phyloP scores from a whole-genome alignment of 2,888 invertebrate species.

The Calameuta idolon region DNA sequence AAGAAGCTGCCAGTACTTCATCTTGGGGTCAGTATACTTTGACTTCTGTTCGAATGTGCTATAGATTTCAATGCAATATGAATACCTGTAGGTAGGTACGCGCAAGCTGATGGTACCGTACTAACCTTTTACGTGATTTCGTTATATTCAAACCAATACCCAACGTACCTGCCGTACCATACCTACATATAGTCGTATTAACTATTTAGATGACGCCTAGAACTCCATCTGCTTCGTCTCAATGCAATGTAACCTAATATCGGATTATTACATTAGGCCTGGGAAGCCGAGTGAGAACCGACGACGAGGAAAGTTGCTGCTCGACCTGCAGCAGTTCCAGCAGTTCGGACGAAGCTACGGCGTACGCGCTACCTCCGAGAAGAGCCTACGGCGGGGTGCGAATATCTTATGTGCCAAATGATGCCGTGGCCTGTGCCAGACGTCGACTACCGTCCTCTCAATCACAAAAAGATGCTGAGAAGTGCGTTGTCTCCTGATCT shows the following conservation, averaged over 20 bases:
- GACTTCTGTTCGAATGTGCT: background rate
- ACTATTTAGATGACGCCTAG: background rate
- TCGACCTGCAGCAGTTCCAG: constrained; percentile 88
- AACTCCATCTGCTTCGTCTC: background rate
- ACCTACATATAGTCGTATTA: background rate
- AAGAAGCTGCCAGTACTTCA: constrained; percentile 67
- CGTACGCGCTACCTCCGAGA: constrained; percentile 86
- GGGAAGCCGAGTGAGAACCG: constrained; percentile 64
- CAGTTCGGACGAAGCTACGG: constrained; percentile 88
- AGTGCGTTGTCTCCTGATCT: constrained; percentile 88
- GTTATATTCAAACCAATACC: background rate
- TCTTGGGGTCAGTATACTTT: constrained; percentile 50
- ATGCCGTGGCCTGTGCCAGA: constrained; percentile 86
- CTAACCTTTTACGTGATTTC: background rate
- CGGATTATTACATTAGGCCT: constrained; percentile 43
- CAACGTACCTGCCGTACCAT: background rate
- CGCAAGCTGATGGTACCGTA: background rate
- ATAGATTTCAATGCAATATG: background rate
- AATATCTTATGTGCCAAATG: constrained; percentile 94
- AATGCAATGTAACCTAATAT: background rate
- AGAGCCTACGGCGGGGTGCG: constrained; percentile 89
- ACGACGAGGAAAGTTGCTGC: constrained; percentile 78
- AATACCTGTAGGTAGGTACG: background rate
- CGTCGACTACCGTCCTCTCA: constrained; percentile 70
- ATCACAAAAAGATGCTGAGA: constrained; percentile 77